Evolutionary conservation across 2,797 vertebrate species (phyloP), one percentile per base, ranked within the genome.

Genomic region (Sebastes vulpes): DNA sequence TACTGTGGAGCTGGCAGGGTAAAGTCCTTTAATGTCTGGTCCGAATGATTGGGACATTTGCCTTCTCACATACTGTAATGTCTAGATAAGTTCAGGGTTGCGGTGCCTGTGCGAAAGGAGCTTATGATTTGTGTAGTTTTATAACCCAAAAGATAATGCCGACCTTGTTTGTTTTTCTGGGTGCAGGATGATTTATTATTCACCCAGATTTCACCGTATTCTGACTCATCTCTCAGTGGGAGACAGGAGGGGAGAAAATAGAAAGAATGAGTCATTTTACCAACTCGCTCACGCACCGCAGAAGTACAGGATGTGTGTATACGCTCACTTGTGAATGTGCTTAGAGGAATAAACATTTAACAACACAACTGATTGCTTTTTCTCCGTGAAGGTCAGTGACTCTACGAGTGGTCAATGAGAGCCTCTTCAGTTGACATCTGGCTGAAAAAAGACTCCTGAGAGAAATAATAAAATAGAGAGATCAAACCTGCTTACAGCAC

Each of bases 141-240:
- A 16, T 60, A 35, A 77, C 26, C 54, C 28, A 3, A 53, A 56
- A 48, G 2, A 79, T 48, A 83, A 53, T 0, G 35, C 48, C 31
- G 5, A 61, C 26, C 23, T 52, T 60, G 20, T 66, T 57, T 42
- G 21, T 69, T 10, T 69, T 10, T 81, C 21, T 23, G 25, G 9
- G 38, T 18, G 46, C 50, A 65, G 60, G 10, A 9, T 38, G 57
- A 3, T 83, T 75, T 73, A 56, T 79, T 79, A 77, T 83, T 85
- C 72, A 71, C 46, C 72, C 72, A 63, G 66, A 78, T 89, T 79
- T 82, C 65, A 77, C 66, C 31, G 18, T 75, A 32, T 76, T 84
- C 63, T 91, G 85, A 90, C 82, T 93, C 88, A 92, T 89, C 81
- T 75, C 84, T 80, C 83, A 65, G 91, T 83, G 77, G 89, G 89